Evolutionary conservation across 1,140 invertebrate genomes (phyloP).

Genomic region (Neotoxoptera formosana): DNA sequence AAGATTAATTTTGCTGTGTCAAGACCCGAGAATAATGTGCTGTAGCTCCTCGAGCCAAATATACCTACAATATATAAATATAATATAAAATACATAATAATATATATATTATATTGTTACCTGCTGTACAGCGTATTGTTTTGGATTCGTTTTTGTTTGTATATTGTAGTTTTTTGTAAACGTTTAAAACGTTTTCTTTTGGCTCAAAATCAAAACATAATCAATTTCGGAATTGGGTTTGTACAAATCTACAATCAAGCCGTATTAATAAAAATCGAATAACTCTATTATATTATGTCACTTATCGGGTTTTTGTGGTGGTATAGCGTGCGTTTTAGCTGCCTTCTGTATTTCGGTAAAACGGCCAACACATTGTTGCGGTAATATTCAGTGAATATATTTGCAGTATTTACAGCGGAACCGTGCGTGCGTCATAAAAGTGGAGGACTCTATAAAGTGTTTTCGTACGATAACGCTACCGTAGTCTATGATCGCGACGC

Average conservation of each 20-base stretch:
- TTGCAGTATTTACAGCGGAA: neutral
- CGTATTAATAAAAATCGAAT: neutral
- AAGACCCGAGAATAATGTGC: neutral
- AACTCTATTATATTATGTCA: neutral
- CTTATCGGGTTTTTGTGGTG: neutral
- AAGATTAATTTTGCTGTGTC: neutral
- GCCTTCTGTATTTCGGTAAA: neutral
- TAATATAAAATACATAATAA: neutral
- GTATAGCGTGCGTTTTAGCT: neutral
- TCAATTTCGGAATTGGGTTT: neutral
- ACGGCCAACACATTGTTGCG: neutral
- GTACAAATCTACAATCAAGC: neutral
- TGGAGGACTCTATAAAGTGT: constrained; percentile 16
- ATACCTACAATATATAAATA: neutral
- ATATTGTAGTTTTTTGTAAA: neutral
- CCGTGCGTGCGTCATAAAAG: neutral
- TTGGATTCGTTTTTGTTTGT: neutral
- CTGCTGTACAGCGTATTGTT: neutral
- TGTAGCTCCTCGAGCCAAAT: neutral
- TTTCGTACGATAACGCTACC: constrained; percentile 16
- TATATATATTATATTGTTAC: neutral
- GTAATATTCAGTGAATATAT: neutral
- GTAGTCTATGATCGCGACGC: neutral
- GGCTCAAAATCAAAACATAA: neutral
- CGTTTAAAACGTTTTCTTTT: neutral